Conservation (phyloP, 2,113 vertebrate genomes). For the Oryzias javanicus region DNA sequence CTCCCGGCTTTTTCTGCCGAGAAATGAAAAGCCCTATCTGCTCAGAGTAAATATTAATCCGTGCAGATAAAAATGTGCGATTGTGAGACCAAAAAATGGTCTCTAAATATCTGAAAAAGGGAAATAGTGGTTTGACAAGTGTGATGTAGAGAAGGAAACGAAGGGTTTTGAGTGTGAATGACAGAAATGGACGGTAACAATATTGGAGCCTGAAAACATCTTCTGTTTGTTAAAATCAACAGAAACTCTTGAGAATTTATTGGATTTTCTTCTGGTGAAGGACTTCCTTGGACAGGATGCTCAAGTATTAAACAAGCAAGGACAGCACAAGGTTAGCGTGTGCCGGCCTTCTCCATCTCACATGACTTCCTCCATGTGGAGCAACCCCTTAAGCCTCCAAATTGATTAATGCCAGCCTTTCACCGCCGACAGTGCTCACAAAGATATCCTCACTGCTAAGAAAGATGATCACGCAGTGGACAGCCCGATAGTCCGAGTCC, state of each 20-base stretch:
- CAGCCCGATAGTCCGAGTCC: slow-evolving; percentile 52
- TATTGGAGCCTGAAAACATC: no score
- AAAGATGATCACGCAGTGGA: slow-evolving; percentile 54
- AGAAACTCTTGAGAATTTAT: not conserved
- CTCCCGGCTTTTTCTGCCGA: slow-evolving; percentile 13
- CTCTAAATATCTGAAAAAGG: slow-evolving; percentile 31
- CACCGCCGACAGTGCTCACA: slow-evolving; percentile 61
- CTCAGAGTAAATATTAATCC: slow-evolving; percentile 21
- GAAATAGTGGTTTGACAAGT: slow-evolving; percentile 26
- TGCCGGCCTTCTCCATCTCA: slow-evolving; percentile 45
- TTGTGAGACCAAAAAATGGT: slow-evolving; percentile 34
- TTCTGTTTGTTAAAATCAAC: not conserved
- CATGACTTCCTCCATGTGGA: slow-evolving; percentile 55
- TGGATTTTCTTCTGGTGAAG: slow-evolving; percentile 3
- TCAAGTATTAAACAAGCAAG: slow-evolving; percentile 44
- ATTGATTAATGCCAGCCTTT: slow-evolving; percentile 75
- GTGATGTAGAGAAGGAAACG: slow-evolving; percentile 28
- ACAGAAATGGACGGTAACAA: slow-evolving; percentile 20
- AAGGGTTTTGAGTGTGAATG: slow-evolving; percentile 28
- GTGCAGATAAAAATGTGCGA: slow-evolving; percentile 26
- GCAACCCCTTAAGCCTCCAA: slow-evolving; percentile 61
- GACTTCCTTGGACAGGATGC: slow-evolving; percentile 2
- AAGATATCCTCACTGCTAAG: slow-evolving; percentile 67
- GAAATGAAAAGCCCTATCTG: slow-evolving; percentile 13
- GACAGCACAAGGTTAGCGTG: slow-evolving; percentile 65